Percentiles rank a stretch among this genome's conserved stretches.
phyloP scores from a whole-genome alignment of 1,140 invertebrate genomes.

The Macrobrachium rosenbergii region DNA sequence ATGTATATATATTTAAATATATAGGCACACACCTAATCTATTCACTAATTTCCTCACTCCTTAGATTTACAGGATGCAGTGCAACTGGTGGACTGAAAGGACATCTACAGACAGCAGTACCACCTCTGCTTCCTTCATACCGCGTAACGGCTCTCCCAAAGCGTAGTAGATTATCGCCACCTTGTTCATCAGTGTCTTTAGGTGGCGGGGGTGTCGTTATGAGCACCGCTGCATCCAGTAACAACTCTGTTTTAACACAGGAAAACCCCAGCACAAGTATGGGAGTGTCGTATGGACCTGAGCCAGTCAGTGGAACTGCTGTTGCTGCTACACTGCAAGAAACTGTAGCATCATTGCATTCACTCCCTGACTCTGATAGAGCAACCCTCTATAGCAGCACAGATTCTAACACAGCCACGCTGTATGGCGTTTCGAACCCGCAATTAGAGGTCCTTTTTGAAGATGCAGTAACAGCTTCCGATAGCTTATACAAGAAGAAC shows the following conservation, averaged over 20 bases:
- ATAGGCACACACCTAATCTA: neutral
- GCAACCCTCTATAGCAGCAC: neutral
- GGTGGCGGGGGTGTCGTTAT: too few relatives aligned
- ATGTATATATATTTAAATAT: neutral
- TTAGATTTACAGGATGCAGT: conserved; percentile 39
- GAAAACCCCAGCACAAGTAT: too few relatives aligned
- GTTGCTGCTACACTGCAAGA: neutral
- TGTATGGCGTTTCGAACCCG: conserved; percentile 22
- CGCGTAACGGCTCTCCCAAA: conserved; percentile 46
- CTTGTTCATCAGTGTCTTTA: neutral
- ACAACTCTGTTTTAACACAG: too few relatives aligned
- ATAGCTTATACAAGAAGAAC: too few relatives aligned
- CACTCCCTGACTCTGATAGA: neutral
- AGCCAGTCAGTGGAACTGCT: too few relatives aligned
- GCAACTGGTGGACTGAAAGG: conserved; percentile 16
- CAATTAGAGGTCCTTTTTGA: too few relatives aligned
- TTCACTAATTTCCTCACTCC: neutral
- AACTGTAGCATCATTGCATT: neutral
- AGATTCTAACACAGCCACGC: conserved; percentile 36
- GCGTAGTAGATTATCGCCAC: conserved; percentile 15
- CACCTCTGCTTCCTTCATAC: conserved; percentile 28
- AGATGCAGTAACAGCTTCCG: too few relatives aligned
- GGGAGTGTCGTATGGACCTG: too few relatives aligned
- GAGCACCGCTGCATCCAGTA: too few relatives aligned
- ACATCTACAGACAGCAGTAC: conserved; percentile 52